These are phyloP conservation scores for Mesorhabditis belari DNA, from an alignment of 2,888 invertebrate genomes.

Conservation along the genomic window DNA sequence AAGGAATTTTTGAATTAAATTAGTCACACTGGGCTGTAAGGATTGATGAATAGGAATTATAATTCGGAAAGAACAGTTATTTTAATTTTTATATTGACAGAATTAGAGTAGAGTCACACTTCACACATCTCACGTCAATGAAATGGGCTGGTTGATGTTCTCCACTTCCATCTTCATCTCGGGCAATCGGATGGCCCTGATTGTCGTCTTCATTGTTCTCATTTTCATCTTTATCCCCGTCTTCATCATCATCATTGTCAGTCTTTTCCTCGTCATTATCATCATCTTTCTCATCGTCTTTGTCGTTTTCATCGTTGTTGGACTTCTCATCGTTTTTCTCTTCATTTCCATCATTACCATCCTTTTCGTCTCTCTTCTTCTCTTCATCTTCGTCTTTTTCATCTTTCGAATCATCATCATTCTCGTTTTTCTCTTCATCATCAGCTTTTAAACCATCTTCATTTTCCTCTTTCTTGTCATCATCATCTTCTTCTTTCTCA, in stretches of 20 bases:
- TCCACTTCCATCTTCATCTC: background rate
- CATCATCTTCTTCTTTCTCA: constrained; percentile 2
- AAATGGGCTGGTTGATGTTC: no score
- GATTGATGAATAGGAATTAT: no score
- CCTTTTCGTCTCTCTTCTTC: constrained; percentile 3
- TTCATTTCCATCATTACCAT: constrained; percentile 1
- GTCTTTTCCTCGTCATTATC: constrained; percentile 9
- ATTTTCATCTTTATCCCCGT: constrained; percentile 24
- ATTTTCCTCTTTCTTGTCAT: constrained; percentile 1
- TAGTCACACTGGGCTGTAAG: no score
- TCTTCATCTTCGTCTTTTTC: constrained; percentile 7
- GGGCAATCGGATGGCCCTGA: background rate
- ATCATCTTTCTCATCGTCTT: constrained; percentile 3
- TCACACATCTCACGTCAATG: no score
- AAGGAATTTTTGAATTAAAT: no score
- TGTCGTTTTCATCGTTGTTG: background rate
- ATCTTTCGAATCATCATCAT: background rate
- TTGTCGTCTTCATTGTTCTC: background rate
- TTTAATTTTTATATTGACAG: no score
- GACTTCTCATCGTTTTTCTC: constrained; percentile 4
- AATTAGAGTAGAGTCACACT: no score
- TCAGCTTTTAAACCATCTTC: background rate
- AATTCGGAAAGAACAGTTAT: no score
- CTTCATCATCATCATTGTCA: constrained; percentile 16
- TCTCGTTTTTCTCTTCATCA: constrained; percentile 4